These are phyloP conservation scores for Ptychadena robeensis DNA, from an alignment of 2,797 vertebrate genomes.

Conservation along the genomic window DNA sequence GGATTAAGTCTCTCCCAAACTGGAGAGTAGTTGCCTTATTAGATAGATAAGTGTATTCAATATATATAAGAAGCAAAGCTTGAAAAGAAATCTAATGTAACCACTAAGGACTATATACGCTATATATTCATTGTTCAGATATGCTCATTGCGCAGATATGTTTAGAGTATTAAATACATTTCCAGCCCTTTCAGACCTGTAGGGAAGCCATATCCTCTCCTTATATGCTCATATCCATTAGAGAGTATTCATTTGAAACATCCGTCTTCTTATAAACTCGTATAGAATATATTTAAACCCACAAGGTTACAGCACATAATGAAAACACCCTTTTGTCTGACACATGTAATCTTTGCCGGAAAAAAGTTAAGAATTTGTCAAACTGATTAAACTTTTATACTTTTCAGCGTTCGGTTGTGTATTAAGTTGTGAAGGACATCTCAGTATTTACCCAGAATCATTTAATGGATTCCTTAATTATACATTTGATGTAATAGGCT, in stretches of 20 bases:
- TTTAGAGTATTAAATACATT: no score
- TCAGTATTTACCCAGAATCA: slow-evolving; percentile 24
- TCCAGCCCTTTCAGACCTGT: background rate
- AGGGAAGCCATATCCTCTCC: background rate
- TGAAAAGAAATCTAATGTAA: no score
- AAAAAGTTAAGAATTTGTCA: background rate
- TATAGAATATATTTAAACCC: background rate
- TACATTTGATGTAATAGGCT: slow-evolving; percentile 39
- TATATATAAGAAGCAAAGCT: no score
- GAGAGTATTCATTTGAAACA: background rate
- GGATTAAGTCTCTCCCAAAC: no score
- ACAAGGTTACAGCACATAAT: background rate
- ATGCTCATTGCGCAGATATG: no score
- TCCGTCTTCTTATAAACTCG: background rate
- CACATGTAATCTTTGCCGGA: background rate
- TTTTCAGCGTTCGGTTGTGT: background rate
- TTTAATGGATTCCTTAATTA: slow-evolving; percentile 44
- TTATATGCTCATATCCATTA: background rate
- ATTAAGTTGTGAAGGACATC: slow-evolving; percentile 39
- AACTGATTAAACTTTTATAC: background rate
- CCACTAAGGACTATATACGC: no score
- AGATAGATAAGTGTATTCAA: no score
- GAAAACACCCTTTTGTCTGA: background rate
- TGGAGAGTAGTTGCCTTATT: no score
- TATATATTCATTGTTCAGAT: no score